A percentile compares a stretch with the other conserved stretches of the same genome.
Conservation (phyloP, 1,140 invertebrate genomes). For the Aleiodes sp. region DNA sequence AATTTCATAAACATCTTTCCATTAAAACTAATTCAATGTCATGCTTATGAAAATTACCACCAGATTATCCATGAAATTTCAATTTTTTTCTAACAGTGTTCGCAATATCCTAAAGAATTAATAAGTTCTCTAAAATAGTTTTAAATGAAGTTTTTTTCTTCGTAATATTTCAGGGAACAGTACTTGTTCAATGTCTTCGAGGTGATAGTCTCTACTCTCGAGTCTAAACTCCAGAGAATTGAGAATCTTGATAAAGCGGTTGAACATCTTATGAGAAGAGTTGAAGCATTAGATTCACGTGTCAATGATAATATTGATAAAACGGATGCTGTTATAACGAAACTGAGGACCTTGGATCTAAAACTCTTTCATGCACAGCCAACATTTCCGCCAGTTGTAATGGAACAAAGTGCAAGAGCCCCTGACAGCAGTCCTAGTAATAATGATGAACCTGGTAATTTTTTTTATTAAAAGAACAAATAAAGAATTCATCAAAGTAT, state of each 20-base stretch:
- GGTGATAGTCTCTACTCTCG: slow-evolving; percentile 85
- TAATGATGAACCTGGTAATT: slow-evolving; percentile 42
- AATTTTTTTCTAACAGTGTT: too few species aligned
- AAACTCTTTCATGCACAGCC: slow-evolving; percentile 73
- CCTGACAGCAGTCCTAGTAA: slow-evolving; percentile 45
- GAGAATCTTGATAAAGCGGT: slow-evolving; percentile 88
- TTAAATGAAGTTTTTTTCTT: background rate
- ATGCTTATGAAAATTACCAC: too few species aligned
- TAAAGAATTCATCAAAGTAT: background rate
- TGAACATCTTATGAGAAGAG: slow-evolving; percentile 83
- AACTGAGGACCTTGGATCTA: slow-evolving; percentile 76
- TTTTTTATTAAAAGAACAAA: background rate
- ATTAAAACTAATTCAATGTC: too few species aligned
- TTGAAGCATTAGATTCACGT: slow-evolving; percentile 81
- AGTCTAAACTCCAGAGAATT: slow-evolving; percentile 85
- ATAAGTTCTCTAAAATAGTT: too few species aligned
- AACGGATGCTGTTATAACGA: slow-evolving; percentile 81
- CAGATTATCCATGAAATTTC: too few species aligned
- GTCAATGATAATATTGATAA: slow-evolving; percentile 86
- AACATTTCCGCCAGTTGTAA: slow-evolving; percentile 46
- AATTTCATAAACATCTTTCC: too few species aligned
- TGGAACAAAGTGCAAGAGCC: slow-evolving; percentile 42
- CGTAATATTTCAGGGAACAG: slow-evolving; percentile 87
- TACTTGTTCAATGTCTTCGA: slow-evolving; percentile 89
- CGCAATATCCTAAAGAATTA: too few species aligned